phyloP scores from a whole-genome alignment of 2,113 vertebrate genomes.

The Lipotes vexillifer region DNA sequence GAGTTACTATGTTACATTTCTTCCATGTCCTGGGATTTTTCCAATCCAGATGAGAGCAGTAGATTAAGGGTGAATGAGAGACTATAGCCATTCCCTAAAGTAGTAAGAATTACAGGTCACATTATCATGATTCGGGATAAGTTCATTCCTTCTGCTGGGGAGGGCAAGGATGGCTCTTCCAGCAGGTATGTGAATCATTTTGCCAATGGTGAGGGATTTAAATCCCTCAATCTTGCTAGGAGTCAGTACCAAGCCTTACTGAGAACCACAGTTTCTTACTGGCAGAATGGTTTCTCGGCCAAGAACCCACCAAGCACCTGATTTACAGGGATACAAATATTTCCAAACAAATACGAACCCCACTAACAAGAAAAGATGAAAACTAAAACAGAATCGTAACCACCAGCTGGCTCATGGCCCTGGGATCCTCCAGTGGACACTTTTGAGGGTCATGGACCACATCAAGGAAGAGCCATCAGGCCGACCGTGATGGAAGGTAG shows the following conservation, averaged over 20 bases:
- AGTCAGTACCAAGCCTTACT: not conserved
- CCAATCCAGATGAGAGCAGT: not conserved
- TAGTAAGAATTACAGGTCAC: not conserved
- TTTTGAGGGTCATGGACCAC: accelerated
- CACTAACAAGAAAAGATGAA: not conserved
- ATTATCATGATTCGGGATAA: not conserved
- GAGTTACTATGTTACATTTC: not conserved
- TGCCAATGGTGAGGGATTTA: not conserved
- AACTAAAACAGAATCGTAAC: not conserved
- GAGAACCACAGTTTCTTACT: not conserved
- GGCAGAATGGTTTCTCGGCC: not conserved
- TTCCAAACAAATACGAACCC: not conserved
- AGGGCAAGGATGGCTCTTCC: not conserved
- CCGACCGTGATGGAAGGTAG: accelerated
- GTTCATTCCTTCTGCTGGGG: not conserved
- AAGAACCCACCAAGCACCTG: not conserved
- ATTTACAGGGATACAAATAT: not conserved
- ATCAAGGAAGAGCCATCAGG: accelerated
- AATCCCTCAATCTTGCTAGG: not conserved
- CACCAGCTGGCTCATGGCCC: accelerated
- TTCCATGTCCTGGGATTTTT: not conserved
- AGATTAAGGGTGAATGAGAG: not conserved
- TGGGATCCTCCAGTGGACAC: not conserved
- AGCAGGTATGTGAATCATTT: not conserved
- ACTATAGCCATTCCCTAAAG: not conserved